These are phyloP conservation scores for Drosophila ambigua DNA, from an alignment of 1,140 invertebrate genomes.

Conservation along the genomic window DNA sequence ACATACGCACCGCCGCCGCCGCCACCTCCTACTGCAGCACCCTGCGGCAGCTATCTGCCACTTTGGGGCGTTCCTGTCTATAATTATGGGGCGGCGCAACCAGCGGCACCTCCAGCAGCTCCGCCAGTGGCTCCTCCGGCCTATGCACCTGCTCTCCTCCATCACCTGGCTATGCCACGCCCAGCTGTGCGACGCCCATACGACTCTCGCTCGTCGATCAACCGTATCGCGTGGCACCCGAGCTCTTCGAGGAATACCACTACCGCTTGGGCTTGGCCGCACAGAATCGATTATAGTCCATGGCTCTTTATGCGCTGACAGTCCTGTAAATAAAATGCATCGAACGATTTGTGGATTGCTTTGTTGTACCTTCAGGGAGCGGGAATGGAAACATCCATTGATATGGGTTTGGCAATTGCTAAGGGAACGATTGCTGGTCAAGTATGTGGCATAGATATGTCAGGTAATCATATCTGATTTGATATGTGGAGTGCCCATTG, in stretches of 20 bases:
- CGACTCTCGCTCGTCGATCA: slow-evolving; percentile 65
- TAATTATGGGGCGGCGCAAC: slow-evolving; percentile 7
- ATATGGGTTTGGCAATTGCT: background rate
- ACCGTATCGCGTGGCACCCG: slow-evolving; percentile 70
- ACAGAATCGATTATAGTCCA: slow-evolving; percentile 44
- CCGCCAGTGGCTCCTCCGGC: background rate
- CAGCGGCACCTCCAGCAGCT: slow-evolving; percentile 1
- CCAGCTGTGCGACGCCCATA: slow-evolving; percentile 48
- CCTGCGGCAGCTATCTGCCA: slow-evolving; percentile 34
- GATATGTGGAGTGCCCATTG: too few species aligned
- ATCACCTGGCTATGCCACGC: slow-evolving; percentile 1
- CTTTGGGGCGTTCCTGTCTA: slow-evolving; percentile 42
- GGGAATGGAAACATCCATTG: too few species aligned
- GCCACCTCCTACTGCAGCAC: slow-evolving; percentile 23
- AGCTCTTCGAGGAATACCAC: slow-evolving; percentile 69
- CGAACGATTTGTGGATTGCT: slow-evolving; percentile 31
- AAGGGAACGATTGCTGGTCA: too few species aligned
- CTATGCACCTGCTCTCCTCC: slow-evolving; percentile 4
- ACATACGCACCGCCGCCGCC: slow-evolving; percentile 13
- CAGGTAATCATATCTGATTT: too few species aligned
- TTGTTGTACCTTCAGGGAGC: background rate
- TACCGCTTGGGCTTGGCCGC: slow-evolving; percentile 58
- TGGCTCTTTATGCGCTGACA: background rate
- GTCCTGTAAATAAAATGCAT: slow-evolving; percentile 67
- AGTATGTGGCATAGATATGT: too few species aligned